These are phyloP conservation scores for Galemys pyrenaicus DNA, from an alignment of 2,113 vertebrate genomes.

Conservation along the genomic window DNA sequence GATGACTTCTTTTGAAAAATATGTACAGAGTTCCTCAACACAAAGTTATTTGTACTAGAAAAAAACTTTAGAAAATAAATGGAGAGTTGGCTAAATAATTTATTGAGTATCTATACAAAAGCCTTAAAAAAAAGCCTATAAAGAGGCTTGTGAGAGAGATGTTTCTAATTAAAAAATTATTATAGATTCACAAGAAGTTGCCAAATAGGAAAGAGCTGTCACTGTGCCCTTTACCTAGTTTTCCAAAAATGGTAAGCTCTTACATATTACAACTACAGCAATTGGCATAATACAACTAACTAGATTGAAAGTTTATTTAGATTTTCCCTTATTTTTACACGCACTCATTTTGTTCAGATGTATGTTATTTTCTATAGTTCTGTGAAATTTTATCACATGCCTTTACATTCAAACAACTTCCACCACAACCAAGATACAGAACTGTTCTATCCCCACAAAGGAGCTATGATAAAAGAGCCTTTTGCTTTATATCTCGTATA, in stretches of 20 bases:
- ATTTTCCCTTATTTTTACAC: background rate
- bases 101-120: background rate
- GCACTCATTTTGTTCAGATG: background rate
- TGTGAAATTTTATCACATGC: background rate
- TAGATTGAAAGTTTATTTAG: background rate
- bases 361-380: background rate
- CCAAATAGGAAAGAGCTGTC: background rate
- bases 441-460: background rate
- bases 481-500: too few species aligned
- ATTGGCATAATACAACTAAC: background rate
- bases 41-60: background rate
- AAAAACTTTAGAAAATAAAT: background rate
- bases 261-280: background rate
- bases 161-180: background rate
- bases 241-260: background rate
- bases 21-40: background rate
- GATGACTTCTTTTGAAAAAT: background rate
- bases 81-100: background rate
- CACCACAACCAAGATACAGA: background rate
- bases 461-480: background rate
- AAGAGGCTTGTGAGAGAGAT: background rate
- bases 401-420: background rate
- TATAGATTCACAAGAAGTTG: background rate
- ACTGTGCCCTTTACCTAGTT: background rate
- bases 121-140: background rate